Evolutionary conservation across 2,797 vertebrate species (phyloP), one percentile per base, ranked within the genome.

Genomic region (Tragelaphus oryx): DNA sequence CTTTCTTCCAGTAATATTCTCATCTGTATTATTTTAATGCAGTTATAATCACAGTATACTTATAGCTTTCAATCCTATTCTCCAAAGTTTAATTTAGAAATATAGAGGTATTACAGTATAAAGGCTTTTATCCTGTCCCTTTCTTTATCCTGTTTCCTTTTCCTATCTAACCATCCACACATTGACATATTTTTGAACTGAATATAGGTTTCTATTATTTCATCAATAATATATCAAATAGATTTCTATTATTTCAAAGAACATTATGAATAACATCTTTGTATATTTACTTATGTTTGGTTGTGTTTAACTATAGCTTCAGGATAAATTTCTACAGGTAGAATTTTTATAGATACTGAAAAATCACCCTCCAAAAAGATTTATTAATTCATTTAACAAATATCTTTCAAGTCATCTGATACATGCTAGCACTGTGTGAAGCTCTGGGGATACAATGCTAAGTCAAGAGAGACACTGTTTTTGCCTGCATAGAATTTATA

Each of bases 1-100:
- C 6, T 82, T 16, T 91, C 57, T 94, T 78, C n/a, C 52, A 95
- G 24, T 75, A 96, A 86, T 91, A 89, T 91, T 94, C 74, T 95
- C 20, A 89, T 52, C 95, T 95, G 83, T 57, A 59, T 80, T 89
- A 90, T 78, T 94, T 92, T 65, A 93, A 93, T 94, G 28, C 3
- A 93, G 4, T 88, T 88, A 68, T 46, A 95, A 68, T 93, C 55
- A 80, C 1, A 79, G 46, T 74, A 76, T 48, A 65, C n/a, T 54
- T 84, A 59, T 0, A 65, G n/a, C 24, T 89, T 94, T 94, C 83
- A 95, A 88, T 85, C 18, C 13, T 78, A 75, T 94, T 95, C 65
- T 79, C 13, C 3, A 79, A 78, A 3, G 4, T 83, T 94, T 88
- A 94, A 78, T 92, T 93, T 80, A 94, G 88, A 91, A 94, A 86